phyloP scores from a whole-genome alignment of 2,113 vertebrate genomes.

The Leptosomus discolor region DNA sequence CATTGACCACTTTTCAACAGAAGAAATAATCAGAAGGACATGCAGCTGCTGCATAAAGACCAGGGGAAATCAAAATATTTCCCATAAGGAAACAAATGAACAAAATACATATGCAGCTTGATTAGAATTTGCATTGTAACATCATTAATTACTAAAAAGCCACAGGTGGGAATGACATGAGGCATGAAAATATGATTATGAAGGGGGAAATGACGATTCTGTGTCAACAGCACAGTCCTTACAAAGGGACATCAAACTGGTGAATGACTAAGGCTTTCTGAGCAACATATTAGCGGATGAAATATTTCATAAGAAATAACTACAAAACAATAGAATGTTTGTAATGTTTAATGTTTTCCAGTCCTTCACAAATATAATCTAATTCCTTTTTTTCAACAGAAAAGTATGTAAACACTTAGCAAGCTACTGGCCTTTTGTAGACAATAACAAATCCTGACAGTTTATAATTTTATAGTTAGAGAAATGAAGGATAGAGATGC shows the following conservation, averaged over 20 bases:
- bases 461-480: background rate
- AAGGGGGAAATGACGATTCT: background rate
- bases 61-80: slow-evolving; percentile 57
- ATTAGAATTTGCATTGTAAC: slow-evolving; percentile 53
- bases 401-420: background rate
- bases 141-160: slow-evolving; percentile 59
- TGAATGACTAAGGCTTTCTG: background rate
- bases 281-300: background rate
- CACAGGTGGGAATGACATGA: slow-evolving; percentile 57
- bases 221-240: background rate
- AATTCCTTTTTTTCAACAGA: background rate
- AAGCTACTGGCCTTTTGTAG: background rate
- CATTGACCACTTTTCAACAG: slow-evolving; percentile 10
- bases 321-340: background rate
- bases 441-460: background rate
- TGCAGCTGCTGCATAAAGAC: slow-evolving; percentile 27
- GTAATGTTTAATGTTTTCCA: background rate
- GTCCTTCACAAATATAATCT: background rate
- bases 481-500: background rate
- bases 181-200: slow-evolving; percentile 51
- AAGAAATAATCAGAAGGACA: slow-evolving; percentile 56
- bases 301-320: slow-evolving; percentile 16
- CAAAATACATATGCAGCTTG: slow-evolving; percentile 47
- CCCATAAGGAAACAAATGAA: slow-evolving; percentile 53
- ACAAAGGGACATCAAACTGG: background rate